Evolutionary conservation across 2,888 invertebrate species (phyloP).

Genomic region (Torymus aiolomorphi): DNA sequence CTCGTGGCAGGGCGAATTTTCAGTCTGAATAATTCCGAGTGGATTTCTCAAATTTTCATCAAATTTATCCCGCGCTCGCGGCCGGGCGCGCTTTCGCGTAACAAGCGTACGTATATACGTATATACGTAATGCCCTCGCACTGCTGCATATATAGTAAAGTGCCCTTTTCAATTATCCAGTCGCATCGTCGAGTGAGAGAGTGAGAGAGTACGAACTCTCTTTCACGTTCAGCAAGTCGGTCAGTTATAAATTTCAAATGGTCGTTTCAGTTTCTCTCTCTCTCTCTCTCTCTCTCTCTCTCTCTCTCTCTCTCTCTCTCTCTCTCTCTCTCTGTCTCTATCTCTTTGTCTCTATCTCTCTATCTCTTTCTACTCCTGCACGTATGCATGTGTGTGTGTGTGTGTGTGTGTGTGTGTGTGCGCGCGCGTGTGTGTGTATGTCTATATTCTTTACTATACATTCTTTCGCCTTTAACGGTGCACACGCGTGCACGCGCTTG

Average conservation of each 20-base stretch:
- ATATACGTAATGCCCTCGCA: neutral
- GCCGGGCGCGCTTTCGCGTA: too few species aligned
- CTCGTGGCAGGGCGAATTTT: neutral
- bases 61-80: slow-evolving; percentile 32
- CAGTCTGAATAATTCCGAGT: neutral
- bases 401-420: too few species aligned
- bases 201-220: neutral
- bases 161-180: slow-evolving; percentile 38
- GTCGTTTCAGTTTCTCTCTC: neutral
- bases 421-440: too few species aligned
- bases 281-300: too few species aligned
- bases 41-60: slow-evolving; percentile 34
- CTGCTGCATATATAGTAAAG: slow-evolving; percentile 31
- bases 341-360: too few species aligned
- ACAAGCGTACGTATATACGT: neutral
- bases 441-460: too few species aligned
- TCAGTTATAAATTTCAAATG: slow-evolving; percentile 44
- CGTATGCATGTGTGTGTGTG: too few species aligned
- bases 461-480: slow-evolving; percentile 12
- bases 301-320: too few species aligned
- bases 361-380: too few species aligned
- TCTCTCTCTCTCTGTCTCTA: too few species aligned
- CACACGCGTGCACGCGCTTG: neutral
- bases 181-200: slow-evolving; percentile 8
- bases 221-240: slow-evolving; percentile 18